Evolutionary conservation across 2,888 invertebrate genomes (phyloP).

Genomic region (Acanthoscelides obtectus): DNA sequence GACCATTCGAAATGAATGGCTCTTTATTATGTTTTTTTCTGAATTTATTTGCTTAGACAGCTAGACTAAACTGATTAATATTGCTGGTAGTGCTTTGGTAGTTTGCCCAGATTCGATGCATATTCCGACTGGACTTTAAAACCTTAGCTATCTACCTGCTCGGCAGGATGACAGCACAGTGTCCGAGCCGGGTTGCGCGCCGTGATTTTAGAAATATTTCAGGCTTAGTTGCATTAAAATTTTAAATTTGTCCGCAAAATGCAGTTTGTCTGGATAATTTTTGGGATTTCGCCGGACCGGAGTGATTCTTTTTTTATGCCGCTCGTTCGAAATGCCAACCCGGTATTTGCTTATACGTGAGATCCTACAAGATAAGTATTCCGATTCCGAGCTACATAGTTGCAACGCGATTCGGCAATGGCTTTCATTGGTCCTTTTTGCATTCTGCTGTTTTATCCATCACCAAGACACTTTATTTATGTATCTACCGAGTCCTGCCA

Average conservation of each 20-base stretch:
- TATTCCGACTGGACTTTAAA: background rate
- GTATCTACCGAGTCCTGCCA: background rate
- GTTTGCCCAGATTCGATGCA: background rate
- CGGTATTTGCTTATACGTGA: slow-evolving; percentile 17
- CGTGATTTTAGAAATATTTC: slow-evolving; percentile 33
- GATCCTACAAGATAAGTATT: slow-evolving; percentile 6
- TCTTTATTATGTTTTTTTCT: too few relatives aligned
- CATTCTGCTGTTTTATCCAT: background rate
- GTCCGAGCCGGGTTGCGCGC: background rate
- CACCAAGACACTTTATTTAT: background rate
- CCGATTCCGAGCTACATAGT: background rate
- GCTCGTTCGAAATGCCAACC: slow-evolving; percentile 7
- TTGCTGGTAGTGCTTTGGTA: too few relatives aligned
- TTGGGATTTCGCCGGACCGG: slow-evolving; percentile 26
- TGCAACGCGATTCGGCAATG: background rate
- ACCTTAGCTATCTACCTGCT: background rate
- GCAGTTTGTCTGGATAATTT: slow-evolving; percentile 39
- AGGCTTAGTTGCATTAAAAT: slow-evolving; percentile 38
- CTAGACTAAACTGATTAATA: too few relatives aligned
- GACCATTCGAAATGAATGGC: too few relatives aligned
- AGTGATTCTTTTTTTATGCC: slow-evolving; percentile 23
- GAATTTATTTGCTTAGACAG: too few relatives aligned
- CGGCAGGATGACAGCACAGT: background rate
- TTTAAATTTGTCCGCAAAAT: slow-evolving; percentile 36
- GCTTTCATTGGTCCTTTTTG: background rate